Evolutionary conservation across 1,140 invertebrate species (phyloP), one percentile per base, ranked within the genome.

Genomic region (Sesamia nonagrioides): DNA sequence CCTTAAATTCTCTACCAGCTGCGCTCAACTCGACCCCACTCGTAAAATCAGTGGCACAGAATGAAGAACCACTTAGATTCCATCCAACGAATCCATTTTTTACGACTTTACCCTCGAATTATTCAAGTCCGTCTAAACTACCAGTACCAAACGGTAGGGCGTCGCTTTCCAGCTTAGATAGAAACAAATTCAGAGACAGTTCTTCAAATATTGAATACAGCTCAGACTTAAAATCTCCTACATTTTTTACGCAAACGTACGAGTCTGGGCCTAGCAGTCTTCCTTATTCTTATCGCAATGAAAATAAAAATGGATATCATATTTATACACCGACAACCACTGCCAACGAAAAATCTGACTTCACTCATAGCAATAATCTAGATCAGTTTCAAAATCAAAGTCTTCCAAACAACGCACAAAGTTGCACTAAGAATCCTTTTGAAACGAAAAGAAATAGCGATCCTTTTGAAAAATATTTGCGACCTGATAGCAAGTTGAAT

Each of bases 71-170:
- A 33, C 77, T 85, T 17, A 90, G 87, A 83, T 89, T 95, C 80
- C 92, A 95, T 79, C 93, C 92, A 42, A 93, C 93, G 40, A 95
- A 95, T 82, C 93, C 93, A 52, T 95, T 95, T 87, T 94, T 94
- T 83, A 93, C 92, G 60, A 93, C 92, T 74, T 86, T 94, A 82
- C 92, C 91, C 52, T 88, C 88, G 52, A 94, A 90, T 85, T 88
- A 93, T 80, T 88, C 90, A 48, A 93, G 86, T 89, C 75, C 87
- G 90, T 95, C 93, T 79, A 93, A 89, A 90, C 83, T 95, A 72
- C 93, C 92, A 8, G 86, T 95, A 80, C 92, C 93, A 73, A 94
- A 93, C 60, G 89, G 91, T 45, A 89, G 85, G 88, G 37, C 88
- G 8, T 81, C 88, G 18, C 81, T 88, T 56, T 81, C 89, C 63